Conservation (phyloP, 2,888 invertebrate species). For the Pediacus dermestoides region DNA sequence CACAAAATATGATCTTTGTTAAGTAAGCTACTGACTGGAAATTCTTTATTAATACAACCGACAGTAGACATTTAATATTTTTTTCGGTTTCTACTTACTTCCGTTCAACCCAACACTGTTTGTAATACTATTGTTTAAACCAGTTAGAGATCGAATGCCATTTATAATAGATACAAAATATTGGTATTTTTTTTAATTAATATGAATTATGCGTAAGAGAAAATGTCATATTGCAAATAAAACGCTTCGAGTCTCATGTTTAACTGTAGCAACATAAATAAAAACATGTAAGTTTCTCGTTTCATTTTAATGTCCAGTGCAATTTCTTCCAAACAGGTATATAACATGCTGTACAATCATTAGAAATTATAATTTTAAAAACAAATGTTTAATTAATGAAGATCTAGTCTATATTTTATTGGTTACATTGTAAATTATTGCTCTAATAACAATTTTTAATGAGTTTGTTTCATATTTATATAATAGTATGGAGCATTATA, state of each 20-base stretch:
- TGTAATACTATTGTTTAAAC: no score
- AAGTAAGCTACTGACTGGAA: background rate
- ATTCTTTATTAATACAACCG: slow-evolving; percentile 1
- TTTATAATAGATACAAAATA: no score
- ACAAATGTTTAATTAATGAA: slow-evolving; percentile 32
- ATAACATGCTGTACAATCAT: slow-evolving; percentile 18
- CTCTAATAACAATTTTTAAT: slow-evolving; percentile 24
- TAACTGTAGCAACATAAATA: no score
- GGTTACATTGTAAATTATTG: slow-evolving; percentile 5
- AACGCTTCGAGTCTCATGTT: no score
- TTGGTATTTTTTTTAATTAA: no score
- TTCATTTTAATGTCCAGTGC: background rate
- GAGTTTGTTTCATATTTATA: slow-evolving; percentile 8
- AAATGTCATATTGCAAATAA: no score
- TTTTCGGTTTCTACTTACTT: slow-evolving; percentile 1
- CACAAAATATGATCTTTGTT: slow-evolving; percentile 1
- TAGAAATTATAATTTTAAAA: slow-evolving; percentile 28
- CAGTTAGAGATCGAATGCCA: no score
- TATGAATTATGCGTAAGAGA: no score
- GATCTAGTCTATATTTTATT: slow-evolving; percentile 14
- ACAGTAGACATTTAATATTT: background rate
- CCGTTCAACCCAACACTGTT: background rate
- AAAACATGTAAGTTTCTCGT: no score
- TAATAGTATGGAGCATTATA: slow-evolving; percentile 14
- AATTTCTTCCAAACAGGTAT: slow-evolving; percentile 3